Evolutionary conservation across 2,797 vertebrate genomes (phyloP).

Genomic region (Enteromius paludinosus): DNA sequence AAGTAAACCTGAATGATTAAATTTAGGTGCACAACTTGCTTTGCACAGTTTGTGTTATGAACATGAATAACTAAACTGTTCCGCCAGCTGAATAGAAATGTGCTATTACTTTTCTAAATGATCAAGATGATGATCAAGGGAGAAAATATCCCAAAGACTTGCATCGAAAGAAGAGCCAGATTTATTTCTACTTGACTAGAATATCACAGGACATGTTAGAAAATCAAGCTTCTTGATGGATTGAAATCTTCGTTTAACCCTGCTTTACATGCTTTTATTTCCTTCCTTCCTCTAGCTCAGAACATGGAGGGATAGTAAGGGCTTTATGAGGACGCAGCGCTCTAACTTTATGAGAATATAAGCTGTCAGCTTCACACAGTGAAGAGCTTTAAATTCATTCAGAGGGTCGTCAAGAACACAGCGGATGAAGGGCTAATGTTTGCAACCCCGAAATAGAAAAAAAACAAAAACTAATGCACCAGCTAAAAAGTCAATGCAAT

Average conservation of each 20-base stretch:
- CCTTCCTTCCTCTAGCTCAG: neutral
- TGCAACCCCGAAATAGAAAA: neutral
- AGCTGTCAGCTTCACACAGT: neutral
- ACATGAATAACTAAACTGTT: neutral
- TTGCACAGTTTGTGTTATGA: neutral
- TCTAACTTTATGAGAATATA: conserved; percentile 9
- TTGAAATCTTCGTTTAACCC: conserved; percentile 42
- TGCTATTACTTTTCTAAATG: neutral
- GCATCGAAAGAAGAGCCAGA: neutral
- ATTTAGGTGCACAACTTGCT: neutral
- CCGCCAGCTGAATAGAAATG: neutral
- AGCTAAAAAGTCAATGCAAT: conserved; percentile 56
- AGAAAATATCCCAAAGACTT: neutral
- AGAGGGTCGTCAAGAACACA: conserved; percentile 39
- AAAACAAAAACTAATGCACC: neutral
- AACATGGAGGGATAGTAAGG: conserved; percentile 30
- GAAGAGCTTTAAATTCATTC: conserved; percentile 58
- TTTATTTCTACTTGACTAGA: neutral
- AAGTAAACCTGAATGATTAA: neutral
- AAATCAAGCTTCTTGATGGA: neutral
- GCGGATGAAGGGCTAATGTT: neutral
- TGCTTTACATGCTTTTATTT: conserved; percentile 1
- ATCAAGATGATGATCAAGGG: neutral
- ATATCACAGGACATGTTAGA: neutral
- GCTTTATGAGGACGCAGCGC: neutral